A percentile compares a stretch with the other conserved stretches of the same genome.
These are phyloP conservation scores for Columbina picui DNA, from an alignment of 2,113 vertebrate genomes.

Conservation along the genomic window DNA sequence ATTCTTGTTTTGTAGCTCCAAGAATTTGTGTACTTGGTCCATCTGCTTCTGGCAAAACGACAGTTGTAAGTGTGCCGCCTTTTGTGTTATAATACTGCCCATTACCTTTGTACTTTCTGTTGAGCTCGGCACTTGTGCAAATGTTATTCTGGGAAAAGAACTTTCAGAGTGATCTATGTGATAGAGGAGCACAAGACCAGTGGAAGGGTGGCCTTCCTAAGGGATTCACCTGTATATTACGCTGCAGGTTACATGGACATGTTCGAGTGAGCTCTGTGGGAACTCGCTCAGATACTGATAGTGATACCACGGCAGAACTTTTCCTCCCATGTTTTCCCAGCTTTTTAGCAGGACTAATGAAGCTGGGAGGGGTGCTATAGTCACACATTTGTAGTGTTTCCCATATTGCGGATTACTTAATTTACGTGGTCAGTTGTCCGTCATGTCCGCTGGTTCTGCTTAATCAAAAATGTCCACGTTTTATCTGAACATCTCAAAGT, in stretches of 20 bases:
- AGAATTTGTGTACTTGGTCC: slow-evolving; percentile 84
- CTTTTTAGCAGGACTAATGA: not conserved
- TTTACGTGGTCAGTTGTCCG: not conserved
- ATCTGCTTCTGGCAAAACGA: slow-evolving; percentile 85
- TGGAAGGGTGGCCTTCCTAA: not conserved
- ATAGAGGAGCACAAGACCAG: not conserved
- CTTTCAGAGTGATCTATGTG: not conserved
- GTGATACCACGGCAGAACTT: not conserved
- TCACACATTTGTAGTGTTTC: not conserved
- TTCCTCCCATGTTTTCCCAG: not conserved
- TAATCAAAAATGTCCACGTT: not conserved
- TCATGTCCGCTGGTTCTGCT: accelerated
- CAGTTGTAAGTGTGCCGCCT: slow-evolving; percentile 76
- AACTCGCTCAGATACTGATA: not conserved
- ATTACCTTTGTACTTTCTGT: not conserved
- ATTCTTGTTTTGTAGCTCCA: slow-evolving; percentile 72
- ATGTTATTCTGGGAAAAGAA: not conserved
- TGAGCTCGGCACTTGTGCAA: not conserved
- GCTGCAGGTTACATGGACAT: not conserved
- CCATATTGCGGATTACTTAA: not conserved
- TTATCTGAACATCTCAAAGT: not conserved
- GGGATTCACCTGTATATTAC: not conserved
- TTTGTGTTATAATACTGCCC: not conserved
- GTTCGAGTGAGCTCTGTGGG: not conserved
- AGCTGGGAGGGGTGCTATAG: not conserved